phyloP scores from a whole-genome alignment of 2,797 vertebrate genomes.

The Poecilia gillii region DNA sequence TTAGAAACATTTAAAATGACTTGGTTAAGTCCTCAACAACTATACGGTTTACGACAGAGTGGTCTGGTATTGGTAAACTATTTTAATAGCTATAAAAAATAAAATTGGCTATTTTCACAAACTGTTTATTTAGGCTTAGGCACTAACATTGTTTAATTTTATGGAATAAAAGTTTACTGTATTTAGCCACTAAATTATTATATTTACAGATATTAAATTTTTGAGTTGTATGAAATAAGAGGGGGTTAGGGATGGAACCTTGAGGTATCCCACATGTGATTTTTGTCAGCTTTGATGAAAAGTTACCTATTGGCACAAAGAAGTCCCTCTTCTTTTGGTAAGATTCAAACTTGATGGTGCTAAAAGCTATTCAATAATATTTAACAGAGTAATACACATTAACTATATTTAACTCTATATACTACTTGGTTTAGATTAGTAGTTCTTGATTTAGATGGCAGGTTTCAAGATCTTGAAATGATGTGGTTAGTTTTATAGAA shows the following conservation, averaged over 20 bases:
- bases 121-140: background rate
- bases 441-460: background rate
- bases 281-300: background rate
- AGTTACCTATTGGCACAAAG: background rate
- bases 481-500: background rate
- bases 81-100: background rate
- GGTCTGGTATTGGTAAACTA: background rate
- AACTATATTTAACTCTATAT: background rate
- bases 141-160: background rate
- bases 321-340: background rate
- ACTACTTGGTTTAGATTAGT: background rate
- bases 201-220: background rate
- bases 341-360: background rate
- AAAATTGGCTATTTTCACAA: background rate
- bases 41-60: background rate
- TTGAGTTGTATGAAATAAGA: background rate
- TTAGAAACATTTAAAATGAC: background rate
- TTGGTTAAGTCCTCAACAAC: background rate
- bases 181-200: background rate
- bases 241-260: background rate
- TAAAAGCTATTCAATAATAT: background rate
- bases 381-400: background rate
- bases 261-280: background rate
- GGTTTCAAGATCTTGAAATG: background rate
- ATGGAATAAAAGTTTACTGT: background rate